A percentile compares a stretch with the other conserved stretches of the same genome.
Evolutionary conservation across 2,888 invertebrate genomes (phyloP).

Genomic region (Phortica magna): DNA sequence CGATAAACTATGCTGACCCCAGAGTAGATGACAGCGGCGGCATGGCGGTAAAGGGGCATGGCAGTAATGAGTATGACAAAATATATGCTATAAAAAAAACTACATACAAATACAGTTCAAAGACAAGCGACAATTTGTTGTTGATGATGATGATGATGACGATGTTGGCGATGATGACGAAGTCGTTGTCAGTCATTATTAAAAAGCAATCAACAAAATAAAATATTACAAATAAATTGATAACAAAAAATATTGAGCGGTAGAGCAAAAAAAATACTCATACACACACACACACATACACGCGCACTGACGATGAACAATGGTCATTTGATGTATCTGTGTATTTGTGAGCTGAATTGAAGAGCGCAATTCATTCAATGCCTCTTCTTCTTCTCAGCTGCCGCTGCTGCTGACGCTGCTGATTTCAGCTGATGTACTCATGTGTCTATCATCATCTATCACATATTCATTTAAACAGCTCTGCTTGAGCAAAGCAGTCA

Average conservation of each 20-base stretch:
- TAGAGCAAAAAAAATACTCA: background rate
- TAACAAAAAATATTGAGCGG: background rate
- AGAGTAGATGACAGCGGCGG: background rate
- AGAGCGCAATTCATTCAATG: too few relatives aligned
- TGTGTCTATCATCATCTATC: too few relatives aligned
- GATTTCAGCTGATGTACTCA: too few relatives aligned
- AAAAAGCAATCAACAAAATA: slow-evolving; percentile 10
- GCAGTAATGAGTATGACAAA: too few relatives aligned
- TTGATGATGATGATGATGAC: background rate
- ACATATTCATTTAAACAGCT: too few relatives aligned
- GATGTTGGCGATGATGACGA: background rate
- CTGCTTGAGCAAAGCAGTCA: too few relatives aligned
- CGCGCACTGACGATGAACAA: too few relatives aligned
- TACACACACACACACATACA: background rate
- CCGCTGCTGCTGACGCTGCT: too few relatives aligned
- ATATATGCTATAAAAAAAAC: background rate
- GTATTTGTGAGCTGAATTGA: too few relatives aligned
- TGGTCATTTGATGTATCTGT: too few relatives aligned
- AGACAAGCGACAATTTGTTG: background rate
- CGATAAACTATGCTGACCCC: slow-evolving; percentile 26
- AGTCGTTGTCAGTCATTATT: background rate
- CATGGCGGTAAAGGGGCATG: too few relatives aligned
- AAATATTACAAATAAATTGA: slow-evolving; percentile 7
- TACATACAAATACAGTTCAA: background rate
- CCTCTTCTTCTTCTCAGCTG: too few relatives aligned